Percentiles rank a stretch among this genome's conserved stretches.
These are phyloP conservation scores for Palythoa grandiflora DNA, from an alignment of 92 coral and sea anemone genomes.

Conservation along the genomic window DNA sequence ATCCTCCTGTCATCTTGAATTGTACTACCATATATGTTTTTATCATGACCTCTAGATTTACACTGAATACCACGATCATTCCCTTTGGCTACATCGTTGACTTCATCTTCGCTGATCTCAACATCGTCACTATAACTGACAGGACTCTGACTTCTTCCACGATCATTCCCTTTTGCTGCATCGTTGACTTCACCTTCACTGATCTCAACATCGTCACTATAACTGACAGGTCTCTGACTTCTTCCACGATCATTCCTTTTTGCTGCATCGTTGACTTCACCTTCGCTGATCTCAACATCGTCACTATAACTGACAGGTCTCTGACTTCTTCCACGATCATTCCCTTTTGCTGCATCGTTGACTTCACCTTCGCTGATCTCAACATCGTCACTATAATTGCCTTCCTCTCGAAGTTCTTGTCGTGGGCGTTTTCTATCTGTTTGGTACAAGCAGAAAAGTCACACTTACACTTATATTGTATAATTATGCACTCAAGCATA, in stretches of 20 bases:
- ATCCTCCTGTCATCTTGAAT: constrained; percentile 20
- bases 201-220: background rate
- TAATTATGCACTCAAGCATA: constrained; percentile 4
- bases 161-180: constrained; percentile 6
- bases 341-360: too few relatives aligned
- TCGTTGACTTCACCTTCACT: background rate
- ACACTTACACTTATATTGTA: background rate
- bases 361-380: too few relatives aligned
- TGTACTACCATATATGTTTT: constrained; percentile 5
- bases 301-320: too few relatives aligned
- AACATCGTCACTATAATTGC: background rate
- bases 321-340: too few relatives aligned
- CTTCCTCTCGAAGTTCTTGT: background rate
- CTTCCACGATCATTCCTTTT: constrained; percentile 1
- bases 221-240: background rate
- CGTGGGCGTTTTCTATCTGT: constrained; percentile 2
- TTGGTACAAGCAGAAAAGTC: constrained; percentile 11
- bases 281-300: too few relatives aligned
- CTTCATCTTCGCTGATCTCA: too few relatives aligned
- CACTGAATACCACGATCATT: background rate
- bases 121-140: background rate
- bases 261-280: background rate
- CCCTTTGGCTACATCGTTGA: background rate
- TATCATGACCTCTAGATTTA: constrained; percentile 10
- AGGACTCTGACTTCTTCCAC: background rate